Conservation (phyloP, 2,888 invertebrate genomes). For the Sarcophaga variegata region DNA sequence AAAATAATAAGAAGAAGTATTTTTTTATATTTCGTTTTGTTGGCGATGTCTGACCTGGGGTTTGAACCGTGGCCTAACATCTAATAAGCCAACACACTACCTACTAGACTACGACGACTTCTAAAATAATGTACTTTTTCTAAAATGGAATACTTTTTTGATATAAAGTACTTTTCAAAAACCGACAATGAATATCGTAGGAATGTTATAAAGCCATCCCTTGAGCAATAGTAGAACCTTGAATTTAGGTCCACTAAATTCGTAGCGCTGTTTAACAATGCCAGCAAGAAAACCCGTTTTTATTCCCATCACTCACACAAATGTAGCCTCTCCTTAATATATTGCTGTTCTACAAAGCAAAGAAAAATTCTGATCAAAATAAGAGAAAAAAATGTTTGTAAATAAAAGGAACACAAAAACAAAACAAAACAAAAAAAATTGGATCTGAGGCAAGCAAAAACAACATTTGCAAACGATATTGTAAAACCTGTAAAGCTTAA, state of each 20-base stretch:
- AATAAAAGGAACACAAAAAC: constrained; percentile 3
- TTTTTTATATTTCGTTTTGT: too few relatives aligned
- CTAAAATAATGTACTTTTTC: too few relatives aligned
- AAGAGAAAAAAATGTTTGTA: neutral
- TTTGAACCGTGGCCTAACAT: too few relatives aligned
- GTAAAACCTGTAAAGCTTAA: constrained; percentile 61
- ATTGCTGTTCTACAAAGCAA: neutral
- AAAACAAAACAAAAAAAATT: constrained; percentile 32
- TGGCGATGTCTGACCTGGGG: too few relatives aligned
- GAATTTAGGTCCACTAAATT: neutral
- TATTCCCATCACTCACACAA: neutral
- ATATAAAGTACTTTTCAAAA: too few relatives aligned
- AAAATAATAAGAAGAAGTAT: too few relatives aligned
- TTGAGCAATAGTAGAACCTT: neutral
- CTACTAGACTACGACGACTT: too few relatives aligned
- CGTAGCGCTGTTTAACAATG: neutral
- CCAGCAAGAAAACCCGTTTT: neutral
- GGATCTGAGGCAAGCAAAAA: neutral
- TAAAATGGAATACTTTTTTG: too few relatives aligned
- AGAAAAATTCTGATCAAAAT: neutral
- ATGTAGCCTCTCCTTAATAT: too few relatives aligned
- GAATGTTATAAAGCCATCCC: neutral
- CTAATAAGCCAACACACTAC: too few relatives aligned
- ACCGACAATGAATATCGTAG: neutral
- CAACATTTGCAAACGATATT: constrained; percentile 66